Conservation (phyloP, 2,113 vertebrate genomes). For the Hipposideros armiger region DNA sequence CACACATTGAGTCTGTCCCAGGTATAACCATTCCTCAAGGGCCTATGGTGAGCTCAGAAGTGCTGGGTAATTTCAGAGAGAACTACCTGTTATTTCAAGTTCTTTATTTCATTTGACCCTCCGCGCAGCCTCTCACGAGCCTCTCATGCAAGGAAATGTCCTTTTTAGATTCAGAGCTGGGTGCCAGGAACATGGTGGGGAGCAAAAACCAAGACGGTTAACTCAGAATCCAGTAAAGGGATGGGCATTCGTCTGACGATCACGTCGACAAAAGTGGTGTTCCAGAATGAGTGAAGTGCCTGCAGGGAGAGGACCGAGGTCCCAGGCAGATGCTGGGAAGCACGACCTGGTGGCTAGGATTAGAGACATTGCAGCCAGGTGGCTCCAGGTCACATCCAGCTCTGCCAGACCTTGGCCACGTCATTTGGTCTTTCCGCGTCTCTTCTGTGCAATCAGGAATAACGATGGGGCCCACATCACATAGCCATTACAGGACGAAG, state of each 20-base stretch:
- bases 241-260: background rate
- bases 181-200: accelerated
- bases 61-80: background rate
- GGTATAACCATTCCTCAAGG: background rate
- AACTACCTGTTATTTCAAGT: background rate
- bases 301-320: background rate
- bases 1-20: background rate
- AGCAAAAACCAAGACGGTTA: background rate
- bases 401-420: background rate
- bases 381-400: background rate
- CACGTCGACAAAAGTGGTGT: background rate
- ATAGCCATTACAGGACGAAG: constrained; percentile 23
- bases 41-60: background rate
- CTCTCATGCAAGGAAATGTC: background rate
- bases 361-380: background rate
- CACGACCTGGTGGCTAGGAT: background rate
- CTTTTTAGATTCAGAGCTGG: background rate
- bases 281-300: background rate
- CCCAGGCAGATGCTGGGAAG: background rate
- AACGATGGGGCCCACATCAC: background rate
- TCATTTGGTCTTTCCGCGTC: background rate
- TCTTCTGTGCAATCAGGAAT: background rate
- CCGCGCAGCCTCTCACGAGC: background rate
- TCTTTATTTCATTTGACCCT: background rate
- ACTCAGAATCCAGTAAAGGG: background rate